A percentile compares a stretch with the other conserved stretches of the same genome.
Conservation (phyloP, 2,113 vertebrate genomes). For the Blennius ocellaris region DNA sequence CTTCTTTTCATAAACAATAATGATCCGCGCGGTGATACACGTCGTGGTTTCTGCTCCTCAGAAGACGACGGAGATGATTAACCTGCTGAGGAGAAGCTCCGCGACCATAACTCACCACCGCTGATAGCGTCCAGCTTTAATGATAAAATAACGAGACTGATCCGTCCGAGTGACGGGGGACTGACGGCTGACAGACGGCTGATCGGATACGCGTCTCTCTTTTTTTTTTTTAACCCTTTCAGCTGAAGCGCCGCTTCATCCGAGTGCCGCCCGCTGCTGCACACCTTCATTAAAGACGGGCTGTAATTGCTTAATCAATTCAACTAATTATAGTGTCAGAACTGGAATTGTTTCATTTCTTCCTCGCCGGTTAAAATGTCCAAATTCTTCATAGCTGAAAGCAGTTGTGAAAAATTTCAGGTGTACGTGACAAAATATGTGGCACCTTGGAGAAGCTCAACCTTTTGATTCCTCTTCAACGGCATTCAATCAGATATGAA, state of each 20-base stretch:
- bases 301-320: slow-evolving; percentile 5
- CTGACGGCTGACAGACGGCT: slow-evolving; percentile 10
- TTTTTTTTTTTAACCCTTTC: too few species aligned
- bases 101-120: neutral
- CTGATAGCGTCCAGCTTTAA: slow-evolving; percentile 43
- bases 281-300: slow-evolving; percentile 4
- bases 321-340: slow-evolving; percentile 2
- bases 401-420: neutral
- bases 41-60: neutral
- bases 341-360: neutral
- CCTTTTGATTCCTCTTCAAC: too few species aligned
- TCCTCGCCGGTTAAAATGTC: neutral
- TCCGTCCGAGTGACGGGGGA: slow-evolving; percentile 40
- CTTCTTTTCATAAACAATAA: neutral
- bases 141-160: slow-evolving; percentile 54
- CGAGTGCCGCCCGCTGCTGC: neutral
- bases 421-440: neutral
- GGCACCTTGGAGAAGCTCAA: too few species aligned
- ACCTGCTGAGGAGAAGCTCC: slow-evolving; percentile 15
- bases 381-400: neutral
- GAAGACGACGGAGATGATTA: slow-evolving; percentile 7
- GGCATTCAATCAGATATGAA: too few species aligned
- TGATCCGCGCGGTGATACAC: neutral
- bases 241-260: too few species aligned
- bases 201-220: slow-evolving; percentile 15